A percentile compares a stretch with the other conserved stretches of the same genome.
Evolutionary conservation across 2,113 vertebrate species (phyloP).

Genomic region (Ceuthmochares aereus): DNA sequence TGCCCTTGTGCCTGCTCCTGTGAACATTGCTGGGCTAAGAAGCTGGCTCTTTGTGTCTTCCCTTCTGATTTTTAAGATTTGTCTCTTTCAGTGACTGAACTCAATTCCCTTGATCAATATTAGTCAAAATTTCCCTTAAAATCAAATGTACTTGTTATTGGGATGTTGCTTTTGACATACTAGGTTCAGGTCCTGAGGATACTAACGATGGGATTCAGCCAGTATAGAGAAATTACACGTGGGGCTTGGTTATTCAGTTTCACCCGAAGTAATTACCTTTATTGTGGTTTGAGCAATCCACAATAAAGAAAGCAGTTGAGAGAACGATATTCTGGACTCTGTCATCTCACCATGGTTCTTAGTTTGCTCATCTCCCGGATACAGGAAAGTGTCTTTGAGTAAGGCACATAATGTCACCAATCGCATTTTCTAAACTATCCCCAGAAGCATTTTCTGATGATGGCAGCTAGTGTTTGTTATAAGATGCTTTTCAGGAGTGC

Average conservation of each 20-base stretch:
- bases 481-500: background rate
- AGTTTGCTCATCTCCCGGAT: background rate
- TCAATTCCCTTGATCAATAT: background rate
- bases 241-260: background rate
- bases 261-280: fast-evolving
- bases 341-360: background rate
- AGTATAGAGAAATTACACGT: fast-evolving
- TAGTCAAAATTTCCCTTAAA: background rate
- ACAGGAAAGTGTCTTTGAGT: background rate
- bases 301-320: background rate
- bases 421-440: background rate
- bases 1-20: background rate
- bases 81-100: background rate
- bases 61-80: background rate
- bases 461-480: background rate
- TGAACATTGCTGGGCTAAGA: background rate
- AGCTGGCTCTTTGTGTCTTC: background rate
- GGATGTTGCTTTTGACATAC: background rate
- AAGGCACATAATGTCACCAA: background rate
- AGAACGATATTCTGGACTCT: background rate
- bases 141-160: background rate
- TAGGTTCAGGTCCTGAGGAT: background rate
- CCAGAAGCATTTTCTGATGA: background rate
- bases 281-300: background rate
- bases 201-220: background rate